Base-by-base conservation (phyloP, 2,797 vertebrate genomes). In the Hippoglossus hippoglossus region DNA sequence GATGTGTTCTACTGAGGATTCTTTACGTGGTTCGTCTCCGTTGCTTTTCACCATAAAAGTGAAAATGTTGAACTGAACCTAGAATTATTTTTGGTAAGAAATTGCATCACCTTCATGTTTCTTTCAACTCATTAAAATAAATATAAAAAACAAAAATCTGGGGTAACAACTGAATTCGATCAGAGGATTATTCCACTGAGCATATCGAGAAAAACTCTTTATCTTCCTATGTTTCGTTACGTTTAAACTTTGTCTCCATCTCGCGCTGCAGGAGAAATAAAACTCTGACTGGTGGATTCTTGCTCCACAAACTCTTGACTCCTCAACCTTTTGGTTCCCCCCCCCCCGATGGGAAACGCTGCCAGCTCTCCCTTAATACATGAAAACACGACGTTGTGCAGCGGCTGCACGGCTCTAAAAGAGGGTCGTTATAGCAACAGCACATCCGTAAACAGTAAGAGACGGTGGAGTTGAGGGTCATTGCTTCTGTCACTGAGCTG, bases 401-500 rank as follows among this genome's bases (percentile, higher is more conserved):
- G 54, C 68, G 68, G 63, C 62, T 66, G 70, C 64, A 1, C 51
- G 11, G 50, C 79, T 79, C 73, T 72, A 77, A 78, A 89, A 82
- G 57, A 60, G 73, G 75, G 69, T 81, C 66, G 77, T 76, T 75
- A 84, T 2, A 60, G 69, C 67, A 71, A 59, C 56, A 63, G 77
- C 68, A 63, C 78, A 86, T 86, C 77, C 16, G 58, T 75, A 88
- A 86, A 89, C 85, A 87, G 76, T 69, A 77, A 82, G 84, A 73
- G 75, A 77, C 34, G 75, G 75, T 67, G 57, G 82, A 73, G 87
- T 61, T 80, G 79, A 89, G 87, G 87, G 89, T 89, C 90, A 84
- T 71, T 71, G 84, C 82, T 80, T 87, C 87, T 83, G 91, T 90
- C 76, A 82, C 82, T 64, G 80, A 76, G 84, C 73, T 81, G 78